Conservation (phyloP, 1,140 invertebrate genomes). For the Sycophila sp. region DNA sequence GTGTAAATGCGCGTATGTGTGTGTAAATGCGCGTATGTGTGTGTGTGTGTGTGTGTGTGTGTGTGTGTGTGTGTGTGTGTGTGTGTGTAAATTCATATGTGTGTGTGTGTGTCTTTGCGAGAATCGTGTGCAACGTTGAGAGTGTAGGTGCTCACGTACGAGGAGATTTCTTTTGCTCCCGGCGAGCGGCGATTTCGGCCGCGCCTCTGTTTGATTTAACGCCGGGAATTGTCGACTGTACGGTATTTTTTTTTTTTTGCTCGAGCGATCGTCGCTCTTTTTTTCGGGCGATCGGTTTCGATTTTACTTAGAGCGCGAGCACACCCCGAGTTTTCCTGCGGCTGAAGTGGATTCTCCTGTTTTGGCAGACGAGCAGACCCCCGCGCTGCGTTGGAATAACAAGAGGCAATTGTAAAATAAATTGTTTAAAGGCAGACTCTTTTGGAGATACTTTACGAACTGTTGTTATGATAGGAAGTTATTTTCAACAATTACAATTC, state of each 20-base stretch:
- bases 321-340: neutral
- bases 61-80: neutral
- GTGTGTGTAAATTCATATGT: neutral
- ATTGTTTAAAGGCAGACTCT: too few relatives aligned
- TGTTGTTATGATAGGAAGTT: too few relatives aligned
- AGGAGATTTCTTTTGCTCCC: neutral
- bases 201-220: slow-evolving; percentile 26
- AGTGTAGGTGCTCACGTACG: too few relatives aligned
- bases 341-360: slow-evolving; percentile 32
- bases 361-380: neutral
- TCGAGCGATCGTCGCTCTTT: neutral
- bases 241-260: slow-evolving; percentile 1
- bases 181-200: neutral
- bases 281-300: neutral
- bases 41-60: neutral
- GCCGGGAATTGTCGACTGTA: neutral
- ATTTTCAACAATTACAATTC: too few relatives aligned
- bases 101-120: too few relatives aligned
- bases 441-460: too few relatives aligned
- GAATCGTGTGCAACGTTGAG: too few relatives aligned
- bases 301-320: slow-evolving; percentile 20
- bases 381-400: neutral
- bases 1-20: neutral
- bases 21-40: neutral
- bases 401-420: too few relatives aligned